Conservation (phyloP, 2,888 invertebrate species). For the Clanis bilineata region DNA sequence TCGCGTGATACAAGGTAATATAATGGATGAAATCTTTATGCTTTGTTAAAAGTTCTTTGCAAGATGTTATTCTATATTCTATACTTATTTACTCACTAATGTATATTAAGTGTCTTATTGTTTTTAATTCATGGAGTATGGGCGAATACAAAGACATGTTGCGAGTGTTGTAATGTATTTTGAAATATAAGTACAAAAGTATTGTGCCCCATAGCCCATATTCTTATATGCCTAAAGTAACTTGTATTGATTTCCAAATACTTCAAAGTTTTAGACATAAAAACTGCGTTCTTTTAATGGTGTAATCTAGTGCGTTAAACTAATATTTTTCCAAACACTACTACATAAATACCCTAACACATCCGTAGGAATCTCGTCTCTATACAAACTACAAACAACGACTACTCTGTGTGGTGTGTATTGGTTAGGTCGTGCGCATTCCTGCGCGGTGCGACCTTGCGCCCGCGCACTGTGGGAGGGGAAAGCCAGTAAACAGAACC, state of each 20-base stretch:
- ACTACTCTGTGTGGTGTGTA: background rate
- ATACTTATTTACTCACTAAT: no score
- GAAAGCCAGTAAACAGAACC: background rate
- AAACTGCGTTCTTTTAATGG: background rate
- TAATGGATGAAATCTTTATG: no score
- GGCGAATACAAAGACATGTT: no score
- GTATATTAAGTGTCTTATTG: no score
- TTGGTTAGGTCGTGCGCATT: conserved; percentile 39
- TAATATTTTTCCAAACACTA: background rate
- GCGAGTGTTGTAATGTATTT: no score
- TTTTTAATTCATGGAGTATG: no score
- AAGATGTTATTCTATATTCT: no score
- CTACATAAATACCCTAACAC: background rate
- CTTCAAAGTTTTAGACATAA: background rate
- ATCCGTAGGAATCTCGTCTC: background rate
- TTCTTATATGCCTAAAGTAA: no score
- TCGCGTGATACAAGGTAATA: background rate
- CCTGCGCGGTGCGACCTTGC: conserved; percentile 51
- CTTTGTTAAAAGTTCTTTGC: no score
- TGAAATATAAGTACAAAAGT: no score
- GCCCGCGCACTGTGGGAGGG: conserved; percentile 23
- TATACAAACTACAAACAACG: conserved; percentile 3
- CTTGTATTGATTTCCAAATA: no score
- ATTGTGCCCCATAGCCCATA: no score
- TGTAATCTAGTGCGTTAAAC: background rate